A percentile compares a stretch with the other conserved stretches of the same genome.
Evolutionary conservation across 2,797 vertebrate species (phyloP).

Genomic region (Melanogrammus aeglefinus): DNA sequence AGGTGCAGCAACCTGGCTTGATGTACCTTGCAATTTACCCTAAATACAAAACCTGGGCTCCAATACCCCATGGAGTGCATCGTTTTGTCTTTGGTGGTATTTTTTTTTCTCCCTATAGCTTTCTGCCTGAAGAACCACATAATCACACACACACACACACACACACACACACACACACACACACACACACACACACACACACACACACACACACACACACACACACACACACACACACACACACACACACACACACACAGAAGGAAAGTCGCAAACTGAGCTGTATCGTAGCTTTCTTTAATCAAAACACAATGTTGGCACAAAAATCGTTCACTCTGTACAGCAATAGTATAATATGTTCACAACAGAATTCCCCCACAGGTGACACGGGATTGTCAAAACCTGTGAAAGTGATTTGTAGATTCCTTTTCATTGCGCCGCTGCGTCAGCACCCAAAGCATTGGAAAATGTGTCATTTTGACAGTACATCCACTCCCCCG

Average conservation of each 20-base stretch:
- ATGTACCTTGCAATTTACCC: neutral
- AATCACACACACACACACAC: neutral
- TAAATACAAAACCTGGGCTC: neutral
- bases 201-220: neutral
- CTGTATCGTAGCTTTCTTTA: slow-evolving; percentile 38
- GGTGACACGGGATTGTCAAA: slow-evolving; percentile 18
- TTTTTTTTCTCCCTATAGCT: neutral
- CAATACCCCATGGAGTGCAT: neutral
- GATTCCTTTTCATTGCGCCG: slow-evolving; percentile 12
- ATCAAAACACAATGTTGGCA: slow-evolving; percentile 45
- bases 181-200: neutral
- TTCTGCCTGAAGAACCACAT: neutral
- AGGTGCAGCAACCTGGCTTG: neutral
- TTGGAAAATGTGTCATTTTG: slow-evolving; percentile 19
- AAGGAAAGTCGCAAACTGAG: slow-evolving; percentile 2
- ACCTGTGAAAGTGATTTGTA: neutral
- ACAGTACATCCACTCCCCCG: slow-evolving; percentile 35
- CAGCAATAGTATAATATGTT: slow-evolving; percentile 29
- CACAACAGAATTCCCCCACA: slow-evolving; percentile 27
- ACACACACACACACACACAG: neutral
- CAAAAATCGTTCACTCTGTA: slow-evolving; percentile 32
- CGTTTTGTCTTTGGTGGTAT: neutral
- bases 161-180: neutral
- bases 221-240: neutral
- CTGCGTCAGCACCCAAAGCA: neutral